A percentile compares a stretch with the other conserved stretches of the same genome.
Conservation (phyloP, 2,888 invertebrate species). For the Ormyrus nitidulus region DNA sequence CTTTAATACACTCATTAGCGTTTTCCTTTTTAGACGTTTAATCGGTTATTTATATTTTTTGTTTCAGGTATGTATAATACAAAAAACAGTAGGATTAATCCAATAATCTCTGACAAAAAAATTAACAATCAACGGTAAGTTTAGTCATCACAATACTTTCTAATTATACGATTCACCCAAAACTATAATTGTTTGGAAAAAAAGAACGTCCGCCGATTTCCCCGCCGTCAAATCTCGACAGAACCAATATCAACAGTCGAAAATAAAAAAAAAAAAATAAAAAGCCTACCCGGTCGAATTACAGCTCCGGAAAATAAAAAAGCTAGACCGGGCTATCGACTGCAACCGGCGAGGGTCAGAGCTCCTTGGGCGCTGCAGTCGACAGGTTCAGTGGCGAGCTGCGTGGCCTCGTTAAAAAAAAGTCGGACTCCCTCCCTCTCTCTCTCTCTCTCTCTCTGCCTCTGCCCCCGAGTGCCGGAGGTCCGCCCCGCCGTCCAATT, state of each 20-base stretch:
- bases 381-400: slow-evolving; percentile 63
- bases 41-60: background rate
- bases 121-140: too few species aligned
- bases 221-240: too few species aligned
- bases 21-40: too few species aligned
- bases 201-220: background rate
- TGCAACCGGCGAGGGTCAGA: slow-evolving; percentile 9
- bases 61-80: slow-evolving; percentile 40
- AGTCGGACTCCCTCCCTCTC: too few species aligned
- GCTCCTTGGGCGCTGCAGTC: slow-evolving; percentile 46
- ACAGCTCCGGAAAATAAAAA: too few species aligned
- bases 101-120: background rate
- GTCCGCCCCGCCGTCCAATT: slow-evolving; percentile 64
- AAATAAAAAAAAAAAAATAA: too few species aligned
- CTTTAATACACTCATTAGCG: too few species aligned
- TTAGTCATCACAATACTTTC: too few species aligned
- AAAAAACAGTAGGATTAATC: background rate
- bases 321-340: too few species aligned
- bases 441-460: background rate
- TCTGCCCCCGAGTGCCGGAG: slow-evolving; percentile 13
- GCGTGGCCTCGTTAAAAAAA: slow-evolving; percentile 65
- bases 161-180: too few species aligned
- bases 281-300: too few species aligned
- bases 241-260: too few species aligned
- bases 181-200: slow-evolving; percentile 10